Conservation (phyloP, 2,888 invertebrate species). For the Unio delphinus region DNA sequence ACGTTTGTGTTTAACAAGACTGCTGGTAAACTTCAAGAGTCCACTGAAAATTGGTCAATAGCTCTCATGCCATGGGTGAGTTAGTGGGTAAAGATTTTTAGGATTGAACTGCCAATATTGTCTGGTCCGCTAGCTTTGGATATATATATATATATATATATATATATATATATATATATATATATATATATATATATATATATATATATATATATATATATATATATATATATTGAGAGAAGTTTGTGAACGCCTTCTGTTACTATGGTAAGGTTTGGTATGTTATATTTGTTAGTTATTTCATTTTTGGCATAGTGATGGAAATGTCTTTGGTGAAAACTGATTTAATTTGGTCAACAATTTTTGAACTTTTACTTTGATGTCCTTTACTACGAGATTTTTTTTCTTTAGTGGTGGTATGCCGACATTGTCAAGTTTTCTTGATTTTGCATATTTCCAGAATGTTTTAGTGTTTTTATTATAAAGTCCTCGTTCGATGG, state of each 20-base stretch:
- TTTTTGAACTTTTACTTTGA: conserved; percentile 22
- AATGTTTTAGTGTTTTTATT: conserved; percentile 31
- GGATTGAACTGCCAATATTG: conserved; percentile 11
- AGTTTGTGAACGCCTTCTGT: conserved; percentile 8
- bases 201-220: too few species aligned
- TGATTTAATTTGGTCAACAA: conserved; percentile 26
- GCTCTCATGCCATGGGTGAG: conserved; percentile 10
- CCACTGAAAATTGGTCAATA: conserved; percentile 14
- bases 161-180: too few species aligned
- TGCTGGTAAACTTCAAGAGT: conserved; percentile 9
- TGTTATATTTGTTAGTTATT: not conserved
- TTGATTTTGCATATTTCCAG: conserved; percentile 27
- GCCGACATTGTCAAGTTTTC: conserved; percentile 20
- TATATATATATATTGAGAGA: not conserved
- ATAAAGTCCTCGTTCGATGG: conserved; percentile 16
- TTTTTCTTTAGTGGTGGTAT: conserved; percentile 22
- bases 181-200: too few species aligned
- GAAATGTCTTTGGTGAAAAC: conserved; percentile 15
- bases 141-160: conserved; percentile 10
- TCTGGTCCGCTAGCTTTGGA: conserved; percentile 25
- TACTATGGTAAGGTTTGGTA: conserved; percentile 1
- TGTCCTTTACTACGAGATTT: conserved; percentile 12
- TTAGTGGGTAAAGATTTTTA: conserved; percentile 9
- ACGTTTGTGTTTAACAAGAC: conserved; percentile 12
- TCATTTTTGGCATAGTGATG: conserved; percentile 2